Conservation (phyloP, 1,140 invertebrate genomes). For the Paralvinella palmiformis region DNA sequence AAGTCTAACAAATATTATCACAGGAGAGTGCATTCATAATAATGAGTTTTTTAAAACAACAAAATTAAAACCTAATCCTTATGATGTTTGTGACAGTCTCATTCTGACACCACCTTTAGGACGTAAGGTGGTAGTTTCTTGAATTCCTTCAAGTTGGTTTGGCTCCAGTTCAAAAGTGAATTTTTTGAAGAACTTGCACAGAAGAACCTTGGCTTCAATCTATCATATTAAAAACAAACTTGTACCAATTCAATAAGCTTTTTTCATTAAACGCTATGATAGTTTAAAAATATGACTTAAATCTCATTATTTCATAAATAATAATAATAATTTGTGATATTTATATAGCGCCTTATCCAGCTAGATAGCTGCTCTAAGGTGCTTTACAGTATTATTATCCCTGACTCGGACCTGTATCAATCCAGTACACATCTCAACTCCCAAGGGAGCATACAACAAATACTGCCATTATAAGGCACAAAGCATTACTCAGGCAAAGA, state of each 20-base stretch:
- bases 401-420: too few relatives aligned
- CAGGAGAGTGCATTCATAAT: too few relatives aligned
- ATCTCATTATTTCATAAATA: not conserved
- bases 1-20: too few relatives aligned
- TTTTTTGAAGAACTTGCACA: conserved; percentile 1
- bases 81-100: too few relatives aligned
- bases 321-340: not conserved
- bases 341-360: not conserved
- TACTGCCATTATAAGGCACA: too few relatives aligned
- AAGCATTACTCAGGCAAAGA: too few relatives aligned
- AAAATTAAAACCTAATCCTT: too few relatives aligned
- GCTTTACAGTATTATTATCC: too few relatives aligned
- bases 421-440: too few relatives aligned
- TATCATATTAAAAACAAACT: not conserved
- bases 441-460: too few relatives aligned
- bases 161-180: conserved; percentile 1
- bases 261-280: not conserved
- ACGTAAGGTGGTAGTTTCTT: not conserved
- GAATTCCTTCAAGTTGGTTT: not conserved
- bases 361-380: too few relatives aligned
- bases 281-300: not conserved
- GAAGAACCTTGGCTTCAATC: conserved; percentile 3
- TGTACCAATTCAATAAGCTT: not conserved
- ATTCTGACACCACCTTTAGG: conserved; percentile 3
- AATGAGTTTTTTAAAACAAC: too few relatives aligned